Conservation (phyloP, 92 coral and sea anemone genomes). For the Epizoanthus fatuus region DNA sequence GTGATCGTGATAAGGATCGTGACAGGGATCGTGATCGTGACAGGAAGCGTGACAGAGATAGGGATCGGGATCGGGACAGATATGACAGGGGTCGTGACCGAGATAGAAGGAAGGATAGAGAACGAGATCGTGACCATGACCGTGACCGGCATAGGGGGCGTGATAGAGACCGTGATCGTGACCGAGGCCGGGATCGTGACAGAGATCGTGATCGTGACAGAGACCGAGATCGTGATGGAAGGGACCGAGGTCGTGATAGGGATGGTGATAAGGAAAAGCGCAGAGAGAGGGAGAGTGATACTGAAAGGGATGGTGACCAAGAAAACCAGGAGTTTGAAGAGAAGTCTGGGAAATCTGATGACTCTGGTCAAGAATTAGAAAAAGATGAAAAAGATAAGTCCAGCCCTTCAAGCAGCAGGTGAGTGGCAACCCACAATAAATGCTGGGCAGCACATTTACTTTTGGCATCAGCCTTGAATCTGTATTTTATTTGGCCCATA, state of each 20-base stretch:
- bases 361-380: constrained; percentile 55
- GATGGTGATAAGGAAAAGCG: constrained; percentile 58
- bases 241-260: constrained; percentile 69
- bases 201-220: constrained; percentile 36
- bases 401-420: constrained; percentile 88
- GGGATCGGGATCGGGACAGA: constrained; percentile 47
- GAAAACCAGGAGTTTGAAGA: constrained; percentile 52
- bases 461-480: not conserved
- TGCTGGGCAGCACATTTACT: not conserved
- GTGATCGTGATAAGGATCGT: constrained; percentile 54
- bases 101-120: constrained; percentile 63
- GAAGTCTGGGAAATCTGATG: constrained; percentile 58
- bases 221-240: constrained; percentile 57
- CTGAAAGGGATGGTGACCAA: constrained; percentile 48
- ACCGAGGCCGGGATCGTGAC: constrained; percentile 60
- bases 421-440: constrained; percentile 43
- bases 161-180: constrained; percentile 61
- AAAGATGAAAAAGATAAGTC: constrained; percentile 88
- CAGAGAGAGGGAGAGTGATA: constrained; percentile 38
- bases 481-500: not conserved
- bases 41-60: constrained; percentile 43
- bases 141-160: constrained; percentile 65
- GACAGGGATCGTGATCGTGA: constrained; percentile 43
- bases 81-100: constrained; percentile 58
- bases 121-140: constrained; percentile 64